Evolutionary conservation across 2,113 vertebrate genomes (phyloP).

Genomic region (Apistogramma diplotaenia): DNA sequence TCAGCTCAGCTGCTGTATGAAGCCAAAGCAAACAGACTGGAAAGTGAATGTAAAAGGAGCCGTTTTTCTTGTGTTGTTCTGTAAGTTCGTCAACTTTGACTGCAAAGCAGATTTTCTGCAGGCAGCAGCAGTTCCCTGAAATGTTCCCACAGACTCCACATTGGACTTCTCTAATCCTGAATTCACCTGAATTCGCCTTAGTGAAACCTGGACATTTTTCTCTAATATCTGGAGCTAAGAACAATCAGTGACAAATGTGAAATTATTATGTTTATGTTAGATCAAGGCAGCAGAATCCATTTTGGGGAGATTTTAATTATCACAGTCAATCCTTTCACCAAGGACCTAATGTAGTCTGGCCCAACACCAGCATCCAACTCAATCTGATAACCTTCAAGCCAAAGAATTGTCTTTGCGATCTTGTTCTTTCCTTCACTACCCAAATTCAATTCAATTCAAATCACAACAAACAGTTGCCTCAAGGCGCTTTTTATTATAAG

Average conservation of each 20-base stretch:
- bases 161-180: not conserved
- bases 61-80: too few relatives aligned
- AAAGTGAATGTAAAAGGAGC: too few relatives aligned
- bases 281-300: not conserved
- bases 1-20: not conserved
- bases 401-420: not conserved
- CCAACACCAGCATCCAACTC: not conserved
- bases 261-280: slow-evolving; percentile 5
- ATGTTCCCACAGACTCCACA: not conserved
- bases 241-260: slow-evolving; percentile 1
- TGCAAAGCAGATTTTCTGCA: too few relatives aligned
- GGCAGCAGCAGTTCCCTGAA: not conserved
- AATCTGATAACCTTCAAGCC: not conserved
- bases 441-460: too few relatives aligned
- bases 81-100: too few relatives aligned
- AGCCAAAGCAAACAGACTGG: not conserved
- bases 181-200: not conserved
- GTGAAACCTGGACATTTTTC: not conserved
- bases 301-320: not conserved
- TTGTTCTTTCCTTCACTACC: too few relatives aligned
- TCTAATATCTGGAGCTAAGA: not conserved
- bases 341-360: not conserved
- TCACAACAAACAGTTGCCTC: too few relatives aligned
- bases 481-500: too few relatives aligned
- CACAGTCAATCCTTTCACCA: not conserved